Conservation (phyloP, 2,797 vertebrate genomes). For the Rhinoraja longicauda region DNA sequence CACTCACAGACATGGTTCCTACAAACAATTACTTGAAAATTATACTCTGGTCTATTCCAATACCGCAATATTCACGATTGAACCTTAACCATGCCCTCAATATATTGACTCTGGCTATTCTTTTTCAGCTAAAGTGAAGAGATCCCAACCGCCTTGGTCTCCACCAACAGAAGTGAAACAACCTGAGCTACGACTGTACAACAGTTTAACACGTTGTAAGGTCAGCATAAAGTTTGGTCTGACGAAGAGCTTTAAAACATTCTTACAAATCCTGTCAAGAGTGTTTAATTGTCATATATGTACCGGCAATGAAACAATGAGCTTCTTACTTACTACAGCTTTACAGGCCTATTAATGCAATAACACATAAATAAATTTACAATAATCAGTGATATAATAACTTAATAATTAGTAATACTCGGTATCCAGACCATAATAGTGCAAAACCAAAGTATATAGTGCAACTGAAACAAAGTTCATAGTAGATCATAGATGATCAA, state of each 20-base stretch:
- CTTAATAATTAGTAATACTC: too few relatives aligned
- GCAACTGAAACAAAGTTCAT: too few relatives aligned
- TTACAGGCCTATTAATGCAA: too few relatives aligned
- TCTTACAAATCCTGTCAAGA: too few relatives aligned
- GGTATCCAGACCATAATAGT: too few relatives aligned
- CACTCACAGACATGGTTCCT: neutral
- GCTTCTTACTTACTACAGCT: too few relatives aligned
- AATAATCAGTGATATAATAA: too few relatives aligned
- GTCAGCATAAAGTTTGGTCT: conserved; percentile 49
- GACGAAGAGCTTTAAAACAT: neutral
- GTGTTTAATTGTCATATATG: too few relatives aligned
- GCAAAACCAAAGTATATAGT: too few relatives aligned
- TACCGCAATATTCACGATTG: neutral
- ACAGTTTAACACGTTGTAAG: conserved; percentile 90
- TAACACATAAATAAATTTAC: too few relatives aligned
- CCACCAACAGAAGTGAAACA: conserved; percentile 68
- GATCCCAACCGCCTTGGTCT: conserved; percentile 76
- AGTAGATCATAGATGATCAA: too few relatives aligned
- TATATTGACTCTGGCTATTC: neutral
- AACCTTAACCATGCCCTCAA: neutral
- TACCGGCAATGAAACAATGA: too few relatives aligned
- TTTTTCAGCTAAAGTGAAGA: conserved; percentile 69
- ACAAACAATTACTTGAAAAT: neutral
- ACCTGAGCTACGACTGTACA: conserved; percentile 78
- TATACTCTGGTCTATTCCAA: neutral